A percentile compares a stretch with the other conserved stretches of the same genome.
Conservation (phyloP, 2,888 invertebrate genomes). For the Lomographa bimaculata region DNA sequence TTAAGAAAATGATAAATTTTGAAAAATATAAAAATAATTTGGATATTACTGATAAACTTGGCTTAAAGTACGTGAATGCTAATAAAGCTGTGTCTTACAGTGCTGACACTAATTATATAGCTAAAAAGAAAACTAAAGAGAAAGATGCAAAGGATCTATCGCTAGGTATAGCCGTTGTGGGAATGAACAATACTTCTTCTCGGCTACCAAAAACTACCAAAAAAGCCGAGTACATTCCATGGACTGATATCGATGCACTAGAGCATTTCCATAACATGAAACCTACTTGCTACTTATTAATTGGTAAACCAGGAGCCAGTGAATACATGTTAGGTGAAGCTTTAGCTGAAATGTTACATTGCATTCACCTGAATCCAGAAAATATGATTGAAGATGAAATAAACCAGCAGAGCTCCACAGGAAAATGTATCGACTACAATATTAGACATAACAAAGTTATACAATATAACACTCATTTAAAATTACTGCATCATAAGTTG, state of each 20-base stretch:
- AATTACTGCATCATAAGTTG: constrained; percentile 78
- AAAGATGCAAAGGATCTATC: constrained; percentile 34
- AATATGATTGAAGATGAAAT: constrained; percentile 83
- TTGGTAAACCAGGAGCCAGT: constrained; percentile 84
- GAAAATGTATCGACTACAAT: constrained; percentile 83
- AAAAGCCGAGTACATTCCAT: constrained; percentile 53
- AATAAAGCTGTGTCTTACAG: constrained; percentile 46
- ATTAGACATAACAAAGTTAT: constrained; percentile 78
- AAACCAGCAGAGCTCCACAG: constrained; percentile 76
- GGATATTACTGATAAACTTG: constrained; percentile 46
- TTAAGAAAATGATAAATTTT: constrained; percentile 43
- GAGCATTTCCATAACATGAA: constrained; percentile 69
- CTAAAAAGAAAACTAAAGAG: constrained; percentile 12
- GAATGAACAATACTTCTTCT: constrained; percentile 62
- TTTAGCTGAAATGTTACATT: constrained; percentile 81
- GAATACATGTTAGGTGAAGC: constrained; percentile 78
- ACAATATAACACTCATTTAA: constrained; percentile 73
- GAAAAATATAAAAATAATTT: constrained; percentile 48
- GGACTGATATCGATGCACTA: constrained; percentile 81
- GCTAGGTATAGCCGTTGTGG: constrained; percentile 62
- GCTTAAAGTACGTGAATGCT: constrained; percentile 40
- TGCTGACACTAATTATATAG: constrained; percentile 38
- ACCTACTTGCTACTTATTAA: constrained; percentile 83
- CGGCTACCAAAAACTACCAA: constrained; percentile 38
- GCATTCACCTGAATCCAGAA: constrained; percentile 83